Percentiles rank a stretch among this genome's conserved stretches.
Evolutionary conservation across 2,797 vertebrate genomes (phyloP).

Genomic region (Lutra lutra): DNA sequence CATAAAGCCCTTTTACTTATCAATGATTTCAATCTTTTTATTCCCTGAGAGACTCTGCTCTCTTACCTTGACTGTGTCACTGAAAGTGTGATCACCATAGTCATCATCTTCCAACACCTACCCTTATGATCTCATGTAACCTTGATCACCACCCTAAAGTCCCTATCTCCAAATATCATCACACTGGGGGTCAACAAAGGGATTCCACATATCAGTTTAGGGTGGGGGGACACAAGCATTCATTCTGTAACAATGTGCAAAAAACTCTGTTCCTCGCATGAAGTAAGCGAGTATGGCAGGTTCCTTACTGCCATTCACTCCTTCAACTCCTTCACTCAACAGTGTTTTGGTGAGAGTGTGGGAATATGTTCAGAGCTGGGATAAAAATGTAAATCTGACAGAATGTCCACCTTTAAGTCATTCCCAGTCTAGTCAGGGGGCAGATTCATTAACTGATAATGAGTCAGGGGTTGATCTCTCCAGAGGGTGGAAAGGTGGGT

Average conservation of each 20-base stretch:
- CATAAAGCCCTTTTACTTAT: neutral
- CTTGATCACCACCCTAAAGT: neutral
- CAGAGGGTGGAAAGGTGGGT: neutral
- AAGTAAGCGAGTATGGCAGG: neutral
- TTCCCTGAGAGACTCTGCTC: neutral
- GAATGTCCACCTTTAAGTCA: neutral
- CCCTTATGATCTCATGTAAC: neutral
- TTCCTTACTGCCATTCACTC: neutral
- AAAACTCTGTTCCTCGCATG: neutral
- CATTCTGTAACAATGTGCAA: neutral
- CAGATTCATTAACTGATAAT: neutral
- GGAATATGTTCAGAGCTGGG: neutral
- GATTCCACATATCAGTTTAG: neutral
- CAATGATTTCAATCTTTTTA: neutral
- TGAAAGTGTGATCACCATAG: neutral
- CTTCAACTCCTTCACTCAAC: constrained; percentile 1
- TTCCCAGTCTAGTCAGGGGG: neutral
- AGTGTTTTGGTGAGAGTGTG: neutral
- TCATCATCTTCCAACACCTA: neutral
- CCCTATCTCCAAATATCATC: neutral
- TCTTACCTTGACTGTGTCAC: neutral
- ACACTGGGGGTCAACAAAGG: neutral
- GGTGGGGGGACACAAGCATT: neutral
- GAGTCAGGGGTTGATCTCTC: neutral
- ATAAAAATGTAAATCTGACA: constrained; percentile 22